Evolutionary conservation across 2,888 invertebrate species (phyloP), one percentile per base, ranked within the genome.

Genomic region (Schizaphis graminum): DNA sequence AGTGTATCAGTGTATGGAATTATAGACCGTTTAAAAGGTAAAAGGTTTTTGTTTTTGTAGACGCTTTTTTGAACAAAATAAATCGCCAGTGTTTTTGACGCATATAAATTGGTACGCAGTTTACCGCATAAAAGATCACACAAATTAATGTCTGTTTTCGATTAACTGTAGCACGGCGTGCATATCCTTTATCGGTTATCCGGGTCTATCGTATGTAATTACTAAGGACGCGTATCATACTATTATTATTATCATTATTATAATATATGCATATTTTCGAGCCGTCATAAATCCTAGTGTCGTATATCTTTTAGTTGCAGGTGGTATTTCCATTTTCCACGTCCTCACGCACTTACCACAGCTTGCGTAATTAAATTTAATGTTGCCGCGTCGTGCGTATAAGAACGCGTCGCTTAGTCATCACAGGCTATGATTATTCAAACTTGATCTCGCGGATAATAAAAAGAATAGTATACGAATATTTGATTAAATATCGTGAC

Each of bases 361-460:
- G 35, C 77, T 77, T 77, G 21, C 8, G 77, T 77, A 47, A 86
- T 44, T 86, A 86, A 86, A 86, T 86, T 86, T 86, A 47, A 86
- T 47, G 28, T 86, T 16, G 7, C 28, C 47, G 13, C 5, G 28
- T 28, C 28, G 47, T 47, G 28, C 16, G 26, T 26, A n/a, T 47
- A 85, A 44, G 16, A 86, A 86, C 47, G 5, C 5, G 47, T 49
- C 86, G 16, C 86, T 77, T 77, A 35, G 35, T 77, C 77, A 35
- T 41, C 21, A 8, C 21, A 21, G 77, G 35, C 21, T 21, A 77
- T 77, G 21, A 35, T 77, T 35, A 77, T 35, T 77, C 21, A 77
- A 0, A 77, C 35, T 35, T 67, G 21, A 8, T 77, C 35, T 77
- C 21, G 8, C 21, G 77, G 21, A 77, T 77, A 8, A 47, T 26